Evolutionary conservation across 2,113 vertebrate species (phyloP).

Genomic region (Albula glossodonta): DNA sequence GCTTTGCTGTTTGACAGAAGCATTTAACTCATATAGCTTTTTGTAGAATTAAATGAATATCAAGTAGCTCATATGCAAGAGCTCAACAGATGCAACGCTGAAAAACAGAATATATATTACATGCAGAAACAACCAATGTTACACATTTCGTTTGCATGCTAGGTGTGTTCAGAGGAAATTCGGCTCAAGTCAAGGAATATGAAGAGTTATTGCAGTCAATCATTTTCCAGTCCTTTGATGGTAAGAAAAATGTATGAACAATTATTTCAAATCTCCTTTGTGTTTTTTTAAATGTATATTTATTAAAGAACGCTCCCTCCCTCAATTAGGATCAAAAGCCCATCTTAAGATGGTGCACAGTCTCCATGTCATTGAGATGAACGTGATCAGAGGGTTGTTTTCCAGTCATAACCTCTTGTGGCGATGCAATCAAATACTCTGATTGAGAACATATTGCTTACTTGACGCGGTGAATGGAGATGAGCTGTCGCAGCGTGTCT

Average conservation of each 20-base stretch:
- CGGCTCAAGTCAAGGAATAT: slow-evolving; percentile 89
- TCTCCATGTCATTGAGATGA: too few relatives aligned
- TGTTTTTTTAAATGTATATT: neutral
- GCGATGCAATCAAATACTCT: neutral
- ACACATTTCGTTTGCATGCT: slow-evolving; percentile 41
- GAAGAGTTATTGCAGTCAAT: slow-evolving; percentile 83
- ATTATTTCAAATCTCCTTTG: neutral
- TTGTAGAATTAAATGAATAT: neutral
- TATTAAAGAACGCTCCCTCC: too few relatives aligned
- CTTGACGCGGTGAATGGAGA: neutral
- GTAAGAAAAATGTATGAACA: slow-evolving; percentile 60
- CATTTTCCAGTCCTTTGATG: slow-evolving; percentile 85
- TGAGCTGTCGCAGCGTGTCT: neutral
- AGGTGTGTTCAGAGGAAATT: slow-evolving; percentile 89
- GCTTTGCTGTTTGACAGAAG: neutral
- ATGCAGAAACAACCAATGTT: neutral
- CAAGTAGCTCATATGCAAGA: neutral
- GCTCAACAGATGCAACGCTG: neutral
- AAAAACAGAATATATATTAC: neutral
- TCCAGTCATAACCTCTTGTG: too few relatives aligned
- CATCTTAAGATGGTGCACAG: too few relatives aligned
- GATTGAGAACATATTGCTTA: neutral
- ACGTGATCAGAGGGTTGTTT: too few relatives aligned
- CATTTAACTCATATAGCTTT: neutral
- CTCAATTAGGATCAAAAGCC: too few relatives aligned